phyloP scores from a whole-genome alignment of 2,888 invertebrate genomes.

The Epistrophella euchroma region DNA sequence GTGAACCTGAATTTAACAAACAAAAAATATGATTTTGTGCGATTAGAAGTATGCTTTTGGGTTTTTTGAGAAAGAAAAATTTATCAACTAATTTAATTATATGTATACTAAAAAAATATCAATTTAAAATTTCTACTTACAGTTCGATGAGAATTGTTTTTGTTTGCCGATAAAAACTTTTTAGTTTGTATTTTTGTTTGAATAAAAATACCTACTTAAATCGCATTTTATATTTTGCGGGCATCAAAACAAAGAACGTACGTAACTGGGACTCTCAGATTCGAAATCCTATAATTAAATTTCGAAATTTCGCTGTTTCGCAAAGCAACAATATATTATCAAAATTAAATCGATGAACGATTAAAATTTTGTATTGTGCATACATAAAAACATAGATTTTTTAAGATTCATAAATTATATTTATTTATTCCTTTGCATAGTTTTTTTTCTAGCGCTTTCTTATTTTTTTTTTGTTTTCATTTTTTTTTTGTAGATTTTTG shows the following conservation, averaged over 20 bases:
- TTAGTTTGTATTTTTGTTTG: slow-evolving; percentile 35
- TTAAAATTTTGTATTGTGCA: slow-evolving; percentile 33
- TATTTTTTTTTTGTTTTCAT: slow-evolving; percentile 29
- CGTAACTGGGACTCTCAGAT: slow-evolving; percentile 12
- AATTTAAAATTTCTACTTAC: slow-evolving; percentile 27
- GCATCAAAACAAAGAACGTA: slow-evolving; percentile 26
- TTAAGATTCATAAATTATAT: slow-evolving; percentile 63
- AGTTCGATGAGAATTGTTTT: slow-evolving; percentile 26
- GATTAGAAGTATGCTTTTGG: background rate
- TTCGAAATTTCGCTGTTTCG: background rate
- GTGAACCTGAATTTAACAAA: background rate
- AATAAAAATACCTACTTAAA: slow-evolving; percentile 39
- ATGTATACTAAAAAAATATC: background rate
- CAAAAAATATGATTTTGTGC: slow-evolving; percentile 17
- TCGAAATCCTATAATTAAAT: slow-evolving; percentile 1
- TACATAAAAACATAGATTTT: slow-evolving; percentile 67
- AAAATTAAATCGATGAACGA: slow-evolving; percentile 41
- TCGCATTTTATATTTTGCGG: slow-evolving; percentile 13
- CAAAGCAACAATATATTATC: slow-evolving; percentile 28
- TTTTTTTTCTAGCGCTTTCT: slow-evolving; percentile 33
- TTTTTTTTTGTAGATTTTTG: slow-evolving; percentile 56
- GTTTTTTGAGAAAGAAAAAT: background rate
- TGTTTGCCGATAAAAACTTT: slow-evolving; percentile 18
- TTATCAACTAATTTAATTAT: slow-evolving; percentile 10
- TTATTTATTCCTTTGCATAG: slow-evolving; percentile 65